Evolutionary conservation across 2,888 invertebrate genomes (phyloP).

Genomic region (Lasius fuliginosus): DNA sequence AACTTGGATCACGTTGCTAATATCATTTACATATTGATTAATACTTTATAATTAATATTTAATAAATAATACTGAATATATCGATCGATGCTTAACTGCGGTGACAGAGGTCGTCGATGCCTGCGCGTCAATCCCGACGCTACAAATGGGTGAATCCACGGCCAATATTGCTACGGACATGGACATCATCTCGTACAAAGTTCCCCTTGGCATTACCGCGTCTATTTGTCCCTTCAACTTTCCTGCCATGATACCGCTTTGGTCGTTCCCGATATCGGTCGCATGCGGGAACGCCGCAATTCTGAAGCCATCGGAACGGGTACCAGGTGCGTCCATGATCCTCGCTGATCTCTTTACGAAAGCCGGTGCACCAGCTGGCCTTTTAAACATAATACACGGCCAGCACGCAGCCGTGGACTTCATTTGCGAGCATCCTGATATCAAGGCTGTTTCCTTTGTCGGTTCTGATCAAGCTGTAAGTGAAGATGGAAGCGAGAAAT

Average conservation of each 20-base stretch:
- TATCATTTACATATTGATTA: background rate
- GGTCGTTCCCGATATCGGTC: slow-evolving; percentile 96
- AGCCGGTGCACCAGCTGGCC: slow-evolving; percentile 98
- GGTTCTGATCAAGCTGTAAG: slow-evolving; percentile 97
- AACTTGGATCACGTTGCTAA: background rate
- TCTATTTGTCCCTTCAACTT: slow-evolving; percentile 99
- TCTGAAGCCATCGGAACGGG: slow-evolving; percentile 98
- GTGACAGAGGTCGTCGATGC: slow-evolving; percentile 98
- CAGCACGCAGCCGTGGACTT: slow-evolving; percentile 98
- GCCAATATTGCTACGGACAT: slow-evolving; percentile 96
- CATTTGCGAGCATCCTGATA: slow-evolving; percentile 98
- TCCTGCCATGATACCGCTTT: slow-evolving; percentile 99
- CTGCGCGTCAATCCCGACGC: slow-evolving; percentile 96
- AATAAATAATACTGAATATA: slow-evolving; percentile 10
- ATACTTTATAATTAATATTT: background rate
- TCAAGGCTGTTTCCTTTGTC: slow-evolving; percentile 99
- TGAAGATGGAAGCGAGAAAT: background rate
- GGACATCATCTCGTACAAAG: slow-evolving; percentile 97
- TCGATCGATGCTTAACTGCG: background rate
- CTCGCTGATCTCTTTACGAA: slow-evolving; percentile 97
- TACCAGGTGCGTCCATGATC: slow-evolving; percentile 98
- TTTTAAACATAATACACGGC: slow-evolving; percentile 99
- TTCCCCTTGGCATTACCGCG: slow-evolving; percentile 97
- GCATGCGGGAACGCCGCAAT: slow-evolving; percentile 98
- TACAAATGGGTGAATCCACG: slow-evolving; percentile 97